Evolutionary conservation across 2,888 invertebrate genomes (phyloP).

Genomic region (Dione juno): DNA sequence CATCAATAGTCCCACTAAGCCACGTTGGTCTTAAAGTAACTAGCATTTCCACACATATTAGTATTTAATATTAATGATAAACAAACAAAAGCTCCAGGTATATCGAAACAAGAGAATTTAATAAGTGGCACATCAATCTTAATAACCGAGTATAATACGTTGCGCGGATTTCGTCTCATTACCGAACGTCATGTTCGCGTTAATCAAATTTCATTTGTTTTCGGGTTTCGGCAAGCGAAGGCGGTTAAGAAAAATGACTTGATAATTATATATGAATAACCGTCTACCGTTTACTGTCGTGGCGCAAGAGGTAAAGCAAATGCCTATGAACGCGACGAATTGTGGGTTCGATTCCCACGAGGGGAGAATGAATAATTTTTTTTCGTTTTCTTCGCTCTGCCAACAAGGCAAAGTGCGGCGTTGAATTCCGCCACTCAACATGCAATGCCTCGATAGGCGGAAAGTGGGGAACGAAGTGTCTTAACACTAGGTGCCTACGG

Average conservation of each 20-base stretch:
- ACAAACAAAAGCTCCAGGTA: slow-evolving; percentile 46
- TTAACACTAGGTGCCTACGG: too few species aligned
- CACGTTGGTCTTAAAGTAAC: background rate
- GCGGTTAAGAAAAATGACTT: slow-evolving; percentile 7
- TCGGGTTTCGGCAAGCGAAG: slow-evolving; percentile 5
- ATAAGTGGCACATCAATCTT: slow-evolving; percentile 46
- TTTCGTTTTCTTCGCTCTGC: too few species aligned
- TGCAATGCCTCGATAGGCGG: too few species aligned
- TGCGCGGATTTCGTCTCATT: slow-evolving; percentile 41
- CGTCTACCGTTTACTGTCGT: background rate
- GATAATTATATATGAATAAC: slow-evolving; percentile 7
- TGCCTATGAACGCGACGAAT: too few species aligned
- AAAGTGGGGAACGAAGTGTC: too few species aligned
- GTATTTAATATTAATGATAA: slow-evolving; percentile 46
- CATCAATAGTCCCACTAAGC: too few species aligned
- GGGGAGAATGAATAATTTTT: too few species aligned
- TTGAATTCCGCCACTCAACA: too few species aligned
- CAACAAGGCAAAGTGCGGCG: too few species aligned
- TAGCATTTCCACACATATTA: slow-evolving; percentile 25
- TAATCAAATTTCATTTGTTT: slow-evolving; percentile 33
- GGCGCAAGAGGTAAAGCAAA: too few species aligned
- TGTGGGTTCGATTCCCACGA: background rate
- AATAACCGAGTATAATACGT: slow-evolving; percentile 34
- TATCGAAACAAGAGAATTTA: slow-evolving; percentile 44
- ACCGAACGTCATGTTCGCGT: slow-evolving; percentile 32